phyloP scores from a whole-genome alignment of 2,888 invertebrate species.

The Cheiracanthium punctorium region DNA sequence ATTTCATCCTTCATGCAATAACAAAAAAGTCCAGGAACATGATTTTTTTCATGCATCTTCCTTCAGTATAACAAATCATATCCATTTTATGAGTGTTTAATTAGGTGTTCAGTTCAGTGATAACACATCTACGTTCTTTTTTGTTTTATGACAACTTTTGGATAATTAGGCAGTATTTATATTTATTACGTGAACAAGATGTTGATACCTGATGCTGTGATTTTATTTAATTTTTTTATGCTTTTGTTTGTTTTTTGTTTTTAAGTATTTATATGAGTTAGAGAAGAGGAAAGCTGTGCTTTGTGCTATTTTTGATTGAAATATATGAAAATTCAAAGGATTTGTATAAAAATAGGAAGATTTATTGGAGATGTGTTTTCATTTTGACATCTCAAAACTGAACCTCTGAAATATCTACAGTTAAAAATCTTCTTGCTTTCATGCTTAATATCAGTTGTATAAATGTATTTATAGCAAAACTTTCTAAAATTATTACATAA shows the following conservation, averaged over 20 bases:
- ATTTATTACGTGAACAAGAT: not conserved
- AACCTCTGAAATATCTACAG: not conserved
- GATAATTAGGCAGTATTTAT: not conserved
- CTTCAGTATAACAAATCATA: not conserved
- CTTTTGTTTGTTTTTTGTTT: not conserved
- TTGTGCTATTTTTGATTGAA: not conserved
- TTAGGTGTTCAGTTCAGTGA: not conserved
- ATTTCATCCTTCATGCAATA: slow-evolving; percentile 12
- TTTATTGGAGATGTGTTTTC: not conserved
- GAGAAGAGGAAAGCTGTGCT: not conserved
- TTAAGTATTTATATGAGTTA: too few species aligned
- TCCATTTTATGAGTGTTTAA: not conserved
- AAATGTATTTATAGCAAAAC: not conserved
- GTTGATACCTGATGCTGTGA: not conserved
- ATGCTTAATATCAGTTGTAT: not conserved
- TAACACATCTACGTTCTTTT: not conserved
- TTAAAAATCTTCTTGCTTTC: not conserved
- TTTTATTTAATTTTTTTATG: not conserved
- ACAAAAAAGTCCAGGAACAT: not conserved
- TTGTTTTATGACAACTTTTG: not conserved
- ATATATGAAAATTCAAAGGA: not conserved
- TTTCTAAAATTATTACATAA: not conserved
- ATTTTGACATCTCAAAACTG: not conserved
- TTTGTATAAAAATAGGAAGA: not conserved
- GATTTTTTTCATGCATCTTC: not conserved